Evolutionary conservation across 2,113 vertebrate genomes (phyloP).

Genomic region (Taurulus bubalis): DNA sequence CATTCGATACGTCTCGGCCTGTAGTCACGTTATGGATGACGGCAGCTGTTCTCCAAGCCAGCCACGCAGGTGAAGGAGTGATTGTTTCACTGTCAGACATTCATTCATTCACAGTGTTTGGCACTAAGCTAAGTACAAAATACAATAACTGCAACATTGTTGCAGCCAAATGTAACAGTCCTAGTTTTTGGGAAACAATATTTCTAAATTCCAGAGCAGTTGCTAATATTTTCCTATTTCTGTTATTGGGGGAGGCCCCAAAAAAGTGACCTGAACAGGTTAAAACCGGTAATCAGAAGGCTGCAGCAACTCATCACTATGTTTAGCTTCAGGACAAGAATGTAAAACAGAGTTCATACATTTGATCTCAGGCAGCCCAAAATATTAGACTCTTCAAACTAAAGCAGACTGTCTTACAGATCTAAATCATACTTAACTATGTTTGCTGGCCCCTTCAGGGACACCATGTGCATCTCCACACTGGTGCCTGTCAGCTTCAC

Average conservation of each 20-base stretch:
- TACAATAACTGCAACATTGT: too few species aligned
- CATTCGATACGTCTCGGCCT: neutral
- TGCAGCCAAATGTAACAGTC: too few species aligned
- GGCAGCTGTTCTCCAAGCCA: neutral
- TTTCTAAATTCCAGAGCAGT: neutral
- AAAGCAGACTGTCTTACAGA: neutral
- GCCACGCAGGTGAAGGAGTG: neutral
- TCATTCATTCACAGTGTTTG: too few species aligned
- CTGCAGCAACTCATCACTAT: neutral
- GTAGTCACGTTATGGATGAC: neutral
- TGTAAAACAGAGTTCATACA: neutral
- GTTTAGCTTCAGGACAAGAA: neutral
- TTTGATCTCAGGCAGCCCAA: neutral
- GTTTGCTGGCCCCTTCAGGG: neutral
- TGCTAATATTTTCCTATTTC: neutral
- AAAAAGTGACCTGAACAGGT: neutral
- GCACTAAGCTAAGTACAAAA: too few species aligned
- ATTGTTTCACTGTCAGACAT: too few species aligned
- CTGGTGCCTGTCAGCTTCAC: neutral
- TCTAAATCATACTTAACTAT: neutral
- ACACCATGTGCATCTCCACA: neutral
- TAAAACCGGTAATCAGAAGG: neutral
- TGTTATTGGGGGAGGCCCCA: neutral
- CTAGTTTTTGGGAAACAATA: neutral
- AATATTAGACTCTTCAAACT: neutral